These are phyloP conservation scores for Dioctria rufipes DNA, from an alignment of 2,888 invertebrate species.

Conservation along the genomic window DNA sequence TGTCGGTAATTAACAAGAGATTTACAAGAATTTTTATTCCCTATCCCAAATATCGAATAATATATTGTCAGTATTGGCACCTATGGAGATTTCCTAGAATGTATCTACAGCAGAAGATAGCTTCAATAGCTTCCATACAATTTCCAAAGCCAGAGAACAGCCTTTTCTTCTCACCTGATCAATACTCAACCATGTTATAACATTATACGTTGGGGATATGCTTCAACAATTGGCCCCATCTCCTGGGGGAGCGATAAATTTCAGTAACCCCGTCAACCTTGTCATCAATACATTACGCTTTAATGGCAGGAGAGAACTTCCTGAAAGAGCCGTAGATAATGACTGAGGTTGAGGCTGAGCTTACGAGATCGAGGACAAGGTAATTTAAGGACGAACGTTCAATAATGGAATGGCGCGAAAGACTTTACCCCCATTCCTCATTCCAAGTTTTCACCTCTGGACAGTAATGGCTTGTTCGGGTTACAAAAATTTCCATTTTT, in stretches of 20 bases:
- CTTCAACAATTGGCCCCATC: constrained; percentile 38
- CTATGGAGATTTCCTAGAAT: not conserved
- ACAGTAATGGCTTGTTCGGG: constrained; percentile 24
- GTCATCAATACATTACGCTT: constrained; percentile 56
- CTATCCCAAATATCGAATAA: not conserved
- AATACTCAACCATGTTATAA: not conserved
- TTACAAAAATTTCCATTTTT: constrained; percentile 45
- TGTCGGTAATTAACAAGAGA: constrained; percentile 22
- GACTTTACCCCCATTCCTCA: not conserved
- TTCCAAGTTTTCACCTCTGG: constrained; percentile 15
- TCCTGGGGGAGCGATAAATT: constrained; percentile 53
- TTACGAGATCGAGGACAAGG: constrained; percentile 2
- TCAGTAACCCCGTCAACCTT: constrained; percentile 54
- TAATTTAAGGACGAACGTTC: constrained; percentile 10
- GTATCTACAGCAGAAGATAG: not conserved
- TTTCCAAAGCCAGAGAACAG: not conserved
- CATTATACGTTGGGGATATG: not conserved
- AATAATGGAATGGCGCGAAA: not conserved
- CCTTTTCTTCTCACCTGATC: not conserved
- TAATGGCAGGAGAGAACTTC: constrained; percentile 40
- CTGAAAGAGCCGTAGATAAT: constrained; percentile 36
- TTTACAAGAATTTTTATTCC: not conserved
- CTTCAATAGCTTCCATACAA: not conserved
- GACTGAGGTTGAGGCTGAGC: constrained; percentile 47
- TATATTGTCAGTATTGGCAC: not conserved